Evolutionary conservation across 2,888 invertebrate genomes (phyloP), one percentile per base, ranked within the genome.

Genomic region (Copidosoma aretas): DNA sequence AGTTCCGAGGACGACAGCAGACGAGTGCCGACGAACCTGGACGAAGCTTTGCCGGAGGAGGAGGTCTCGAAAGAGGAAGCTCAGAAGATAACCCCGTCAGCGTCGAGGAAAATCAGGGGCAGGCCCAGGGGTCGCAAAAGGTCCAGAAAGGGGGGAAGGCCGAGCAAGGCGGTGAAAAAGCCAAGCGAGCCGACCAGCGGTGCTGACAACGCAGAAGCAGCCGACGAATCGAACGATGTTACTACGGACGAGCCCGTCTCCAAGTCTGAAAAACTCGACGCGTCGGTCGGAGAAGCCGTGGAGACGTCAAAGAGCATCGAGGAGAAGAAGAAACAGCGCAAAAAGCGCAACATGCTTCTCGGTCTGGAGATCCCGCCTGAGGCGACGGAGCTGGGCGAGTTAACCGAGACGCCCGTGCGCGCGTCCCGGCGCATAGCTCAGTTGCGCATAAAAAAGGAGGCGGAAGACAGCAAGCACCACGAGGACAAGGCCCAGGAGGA

Each of bases 391-490:
- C 49, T 63, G 0, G 74, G 84, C 0, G 84, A 86, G 1, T 17
- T 17, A 12, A 46, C 51, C 19, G 86, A 84, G 22, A 81, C 87
- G 19, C 88, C 89, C 0, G 91, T 94, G 5, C 85, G 95, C 10
- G 92, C 93, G 78, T 94, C 94, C 1, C 86, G 95, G 1, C 87
- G 96, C 70, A 93, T 96, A 75, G 95, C 95, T 0, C 94, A 94
- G 82, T 87, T 93, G 78, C 93, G 94, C 82, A 93, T 95, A 68
- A 91, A 90, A 74, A 94, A 95, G 79, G 93, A 94, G 80, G 93
- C 93, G 0, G 93, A 94, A 71, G 43, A 46, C 43, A 32, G 32
- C 32, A 84, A 92, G 1, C 85, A 92, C 15, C 89, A 91, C 72
- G 82, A 90, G 61, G 93, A 94, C 77, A 93, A 93, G 76, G 85